Evolutionary conservation across 92 coral and sea anemone genomes (phyloP).

Genomic region (Actinostola sp.): DNA sequence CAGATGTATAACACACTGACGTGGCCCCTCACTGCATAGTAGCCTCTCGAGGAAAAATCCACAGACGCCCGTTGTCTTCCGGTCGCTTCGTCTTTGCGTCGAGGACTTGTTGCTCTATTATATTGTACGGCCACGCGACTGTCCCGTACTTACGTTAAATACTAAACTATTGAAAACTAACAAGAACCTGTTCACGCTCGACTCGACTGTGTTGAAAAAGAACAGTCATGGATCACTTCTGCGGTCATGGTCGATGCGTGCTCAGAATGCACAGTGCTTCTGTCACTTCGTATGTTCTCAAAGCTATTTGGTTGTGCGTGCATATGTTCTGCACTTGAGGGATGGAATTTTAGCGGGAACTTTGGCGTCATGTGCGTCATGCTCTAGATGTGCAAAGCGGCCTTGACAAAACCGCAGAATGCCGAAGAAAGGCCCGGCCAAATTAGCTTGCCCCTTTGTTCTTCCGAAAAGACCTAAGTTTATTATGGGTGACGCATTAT

Average conservation of each 20-base stretch:
- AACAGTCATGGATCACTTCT: conserved; percentile 28
- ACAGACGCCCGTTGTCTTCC: conserved; percentile 9
- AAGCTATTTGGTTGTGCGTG: not conserved
- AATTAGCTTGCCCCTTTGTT: conserved; percentile 13
- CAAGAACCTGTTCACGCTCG: conserved; percentile 34
- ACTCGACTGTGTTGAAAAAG: conserved; percentile 17
- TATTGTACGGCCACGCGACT: conserved; percentile 21
- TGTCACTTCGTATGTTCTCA: not conserved
- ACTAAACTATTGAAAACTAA: conserved; percentile 19
- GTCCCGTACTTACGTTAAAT: not conserved
- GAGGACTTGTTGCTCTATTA: conserved; percentile 3
- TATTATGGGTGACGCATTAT: not conserved
- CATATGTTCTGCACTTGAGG: no score
- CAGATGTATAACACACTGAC: conserved; percentile 50
- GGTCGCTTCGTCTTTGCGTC: conserved; percentile 4
- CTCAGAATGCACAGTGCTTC: conserved; percentile 6
- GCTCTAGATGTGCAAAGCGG: no score
- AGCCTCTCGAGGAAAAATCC: conserved; percentile 11
- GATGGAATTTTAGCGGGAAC: not conserved
- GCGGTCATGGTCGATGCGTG: conserved; percentile 30
- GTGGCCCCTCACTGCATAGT: conserved; percentile 13
- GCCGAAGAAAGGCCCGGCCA: conserved; percentile 6
- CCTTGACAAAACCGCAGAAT: conserved; percentile 18
- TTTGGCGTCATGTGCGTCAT: not conserved
- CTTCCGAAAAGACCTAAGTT: conserved; percentile 10